Conservation (phyloP, 2,888 invertebrate genomes). For the Pseudeuparius sepicola region DNA sequence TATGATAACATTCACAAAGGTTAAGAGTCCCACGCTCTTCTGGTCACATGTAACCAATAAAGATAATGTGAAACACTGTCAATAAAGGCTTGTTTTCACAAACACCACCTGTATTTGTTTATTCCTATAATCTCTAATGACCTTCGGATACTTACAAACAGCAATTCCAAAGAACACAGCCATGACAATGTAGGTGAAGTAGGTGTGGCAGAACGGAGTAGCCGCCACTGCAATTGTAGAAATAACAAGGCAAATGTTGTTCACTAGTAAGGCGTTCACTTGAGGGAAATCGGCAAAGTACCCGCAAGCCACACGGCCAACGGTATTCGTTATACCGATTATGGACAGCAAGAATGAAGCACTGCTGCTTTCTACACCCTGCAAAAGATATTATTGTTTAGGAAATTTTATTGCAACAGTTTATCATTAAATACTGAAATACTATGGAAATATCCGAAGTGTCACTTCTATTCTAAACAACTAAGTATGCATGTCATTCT, state of each 20-base stretch:
- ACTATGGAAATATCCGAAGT: too few species aligned
- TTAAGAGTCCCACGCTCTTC: too few species aligned
- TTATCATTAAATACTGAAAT: too few species aligned
- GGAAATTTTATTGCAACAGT: too few species aligned
- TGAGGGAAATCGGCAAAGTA: constrained; percentile 85
- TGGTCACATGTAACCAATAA: too few species aligned
- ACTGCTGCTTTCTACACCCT: constrained; percentile 60
- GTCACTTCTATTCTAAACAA: too few species aligned
- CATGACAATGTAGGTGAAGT: constrained; percentile 65
- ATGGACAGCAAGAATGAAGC: constrained; percentile 72
- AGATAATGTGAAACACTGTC: too few species aligned
- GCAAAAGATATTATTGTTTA: constrained; percentile 34
- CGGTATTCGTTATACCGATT: constrained; percentile 88
- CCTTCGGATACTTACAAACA: constrained; percentile 74
- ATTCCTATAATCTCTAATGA: too few species aligned
- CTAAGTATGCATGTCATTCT: background rate
- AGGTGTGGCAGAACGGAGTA: constrained; percentile 75
- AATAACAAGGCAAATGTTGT: constrained; percentile 84
- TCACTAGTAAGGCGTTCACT: constrained; percentile 86
- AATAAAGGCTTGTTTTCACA: too few species aligned
- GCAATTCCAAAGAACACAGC: constrained; percentile 86
- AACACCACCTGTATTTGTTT: too few species aligned
- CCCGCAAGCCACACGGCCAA: constrained; percentile 84
- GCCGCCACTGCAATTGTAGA: constrained; percentile 77
- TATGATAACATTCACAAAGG: too few species aligned